A percentile compares a stretch with the other conserved stretches of the same genome.
phyloP scores from a whole-genome alignment of 53 echinoderm and acorn worm species.

The Henricia sp. region DNA sequence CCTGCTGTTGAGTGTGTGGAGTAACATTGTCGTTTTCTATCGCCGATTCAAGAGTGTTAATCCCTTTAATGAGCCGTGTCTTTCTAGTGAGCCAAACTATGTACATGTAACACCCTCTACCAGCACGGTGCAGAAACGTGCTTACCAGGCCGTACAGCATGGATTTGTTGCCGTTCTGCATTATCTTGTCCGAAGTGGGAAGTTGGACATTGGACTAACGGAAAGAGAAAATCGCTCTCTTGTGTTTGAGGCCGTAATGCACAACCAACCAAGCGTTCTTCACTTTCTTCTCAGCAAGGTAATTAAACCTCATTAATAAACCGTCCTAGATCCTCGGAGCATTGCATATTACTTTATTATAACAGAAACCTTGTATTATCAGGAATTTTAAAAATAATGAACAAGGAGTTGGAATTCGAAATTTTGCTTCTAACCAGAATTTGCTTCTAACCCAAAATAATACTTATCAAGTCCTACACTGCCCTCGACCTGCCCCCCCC shows the following conservation, averaged over 20 bases:
- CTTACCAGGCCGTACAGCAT: constrained; percentile 80
- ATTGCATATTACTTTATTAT: no score
- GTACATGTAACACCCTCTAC: neutral
- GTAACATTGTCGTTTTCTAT: constrained; percentile 81
- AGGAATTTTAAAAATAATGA: no score
- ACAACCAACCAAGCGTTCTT: constrained; percentile 79
- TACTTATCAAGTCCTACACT: no score
- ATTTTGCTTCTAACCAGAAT: no score
- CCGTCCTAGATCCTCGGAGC: no score
- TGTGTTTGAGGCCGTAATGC: constrained; percentile 83
- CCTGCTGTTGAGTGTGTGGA: constrained; percentile 84
- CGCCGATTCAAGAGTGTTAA: constrained; percentile 43
- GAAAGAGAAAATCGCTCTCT: constrained; percentile 76
- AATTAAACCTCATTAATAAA: no score
- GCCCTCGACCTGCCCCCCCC: no score
- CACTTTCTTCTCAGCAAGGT: constrained; percentile 95
- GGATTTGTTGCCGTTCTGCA: constrained; percentile 91
- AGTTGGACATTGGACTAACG: constrained; percentile 52
- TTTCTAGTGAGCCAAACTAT: neutral
- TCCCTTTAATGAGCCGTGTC: constrained; percentile 10
- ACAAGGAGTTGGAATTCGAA: no score
- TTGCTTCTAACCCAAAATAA: no score
- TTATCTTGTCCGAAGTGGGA: constrained; percentile 74
- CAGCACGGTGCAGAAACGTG: constrained; percentile 31
- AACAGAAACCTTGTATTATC: no score